Base-by-base conservation (phyloP, 1,140 invertebrate genomes). In the Marisa cornuarietis region DNA sequence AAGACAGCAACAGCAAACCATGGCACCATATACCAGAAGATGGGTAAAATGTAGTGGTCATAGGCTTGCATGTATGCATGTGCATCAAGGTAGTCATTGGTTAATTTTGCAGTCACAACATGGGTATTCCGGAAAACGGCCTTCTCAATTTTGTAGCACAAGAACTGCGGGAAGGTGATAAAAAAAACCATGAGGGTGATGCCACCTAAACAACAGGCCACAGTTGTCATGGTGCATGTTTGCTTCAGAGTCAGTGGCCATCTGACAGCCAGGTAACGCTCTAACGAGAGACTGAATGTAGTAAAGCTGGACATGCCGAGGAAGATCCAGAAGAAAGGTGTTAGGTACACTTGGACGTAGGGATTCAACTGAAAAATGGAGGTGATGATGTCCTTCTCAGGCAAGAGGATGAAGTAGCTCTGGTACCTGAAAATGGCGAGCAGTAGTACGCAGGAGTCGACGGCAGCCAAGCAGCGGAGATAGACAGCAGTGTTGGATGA, bases 21-120 rank as follows among this genome's bases (percentile, higher is more conserved):
- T 9, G 85, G 85, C 58, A 82, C n/a, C 24, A 84, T 83, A 78
- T 85, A 85, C 83, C 85, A 85, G 20, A 81, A 31, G 14, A 85
- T 52, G 7, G 85, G 85, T 9, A 85, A 58, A 16, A 85, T 22
- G 74, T 83, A 85, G 76, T 82, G 75, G 63, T 84, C 80, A 71
- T 81, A 85, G 20, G 71, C 61, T 76, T 83, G 81, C 24, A 79
- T 80, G 68, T 84, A 85, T 5, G 79, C 65, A 31, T 78, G 75
- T 61, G 65, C 61, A 22, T 80, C 63, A 42, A 77, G 49, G 65
- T 77, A 69, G 10, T 51, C 22, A 51, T 77, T 65, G 6, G 24
- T 31, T 51, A 77, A 42, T 9, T 49, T n/a, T 51, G 66, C 51
- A 1, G 24, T 63, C 8, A 51, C 76, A 31, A 77, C 42, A 13